Base-by-base conservation (phyloP, 2,888 invertebrate genomes). In the Ichneumon xanthorius region DNA sequence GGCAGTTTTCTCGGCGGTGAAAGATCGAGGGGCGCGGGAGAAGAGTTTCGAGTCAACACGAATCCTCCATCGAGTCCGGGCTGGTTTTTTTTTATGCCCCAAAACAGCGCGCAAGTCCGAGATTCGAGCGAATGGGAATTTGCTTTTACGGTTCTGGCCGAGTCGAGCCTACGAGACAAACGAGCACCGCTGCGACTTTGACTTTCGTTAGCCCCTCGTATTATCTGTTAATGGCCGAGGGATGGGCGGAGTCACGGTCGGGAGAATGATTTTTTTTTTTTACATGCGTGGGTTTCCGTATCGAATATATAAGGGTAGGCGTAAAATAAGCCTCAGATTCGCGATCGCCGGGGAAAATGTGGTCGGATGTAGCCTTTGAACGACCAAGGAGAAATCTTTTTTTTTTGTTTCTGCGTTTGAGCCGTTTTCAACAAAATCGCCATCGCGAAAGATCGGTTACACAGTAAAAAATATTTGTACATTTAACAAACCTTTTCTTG, bases 11-110 rank as follows among this genome's bases (percentile, higher is more conserved):
- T 48, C 22, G 53, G 33, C 9, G 30, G 37, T 1, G 48, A 61
- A 30, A 50, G 48, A 63, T 16, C 4, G 65, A 4, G 67, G 14
- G 26, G 58, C 55, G 70, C 30, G 40, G 68, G 40, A 19, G 50
- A 71, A 73, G 68, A 81, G 77, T 82, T 72, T 67, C 81, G 81
- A 84, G 86, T 82, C 81, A 65, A 85, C 87, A 78, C 75, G 82
- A 73, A 82, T 83, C 61, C 76, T 78, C 83, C 83, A 78, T 86
- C 45, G 73, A 40, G 33, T 9, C 26, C 5, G n/a, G 19, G 6
- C 4, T 73, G 37, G 58, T 37, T 80, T 37, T 76, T 78, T 71
- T 83, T 78, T 73, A 70, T 81, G 65, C 40, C 73, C 72, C 82
- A 68, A 72, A 79, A 80, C 83, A 30, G 58, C 76, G 26, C 37